phyloP scores from a whole-genome alignment of 2,797 vertebrate genomes.

The Bryconaethiops microstoma region DNA sequence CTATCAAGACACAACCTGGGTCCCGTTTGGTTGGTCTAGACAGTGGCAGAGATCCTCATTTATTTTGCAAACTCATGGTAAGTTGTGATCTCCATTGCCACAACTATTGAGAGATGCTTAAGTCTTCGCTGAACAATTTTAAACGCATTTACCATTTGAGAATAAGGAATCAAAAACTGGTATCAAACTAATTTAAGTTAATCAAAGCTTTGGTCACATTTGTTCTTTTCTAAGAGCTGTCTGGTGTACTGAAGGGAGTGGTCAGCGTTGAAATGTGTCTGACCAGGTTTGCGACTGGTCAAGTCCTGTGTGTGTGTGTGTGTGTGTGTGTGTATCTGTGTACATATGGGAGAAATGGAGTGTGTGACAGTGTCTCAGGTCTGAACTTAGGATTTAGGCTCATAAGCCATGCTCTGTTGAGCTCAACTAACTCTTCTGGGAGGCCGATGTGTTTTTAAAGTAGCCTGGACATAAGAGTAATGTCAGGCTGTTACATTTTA shows the following conservation, averaged over 20 bases:
- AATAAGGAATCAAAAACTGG: background rate
- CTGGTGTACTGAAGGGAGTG: background rate
- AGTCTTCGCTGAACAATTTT: background rate
- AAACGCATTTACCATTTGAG: background rate
- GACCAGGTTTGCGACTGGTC: background rate
- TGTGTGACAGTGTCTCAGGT: slow-evolving; percentile 12
- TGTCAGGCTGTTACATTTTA: background rate
- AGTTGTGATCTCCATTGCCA: slow-evolving; percentile 40
- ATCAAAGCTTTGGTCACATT: background rate
- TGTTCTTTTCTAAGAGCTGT: background rate
- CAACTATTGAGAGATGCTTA: background rate
- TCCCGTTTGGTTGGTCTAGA: slow-evolving; percentile 11
- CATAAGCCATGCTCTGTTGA: slow-evolving; percentile 23
- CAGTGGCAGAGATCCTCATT: slow-evolving; percentile 50
- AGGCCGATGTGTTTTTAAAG: background rate
- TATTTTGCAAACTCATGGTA: slow-evolving; percentile 57
- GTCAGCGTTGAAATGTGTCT: background rate
- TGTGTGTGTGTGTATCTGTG: slow-evolving; percentile 7
- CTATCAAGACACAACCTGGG: slow-evolving; percentile 7
- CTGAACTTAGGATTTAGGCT: background rate
- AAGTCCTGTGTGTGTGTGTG: background rate
- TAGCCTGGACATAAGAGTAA: background rate
- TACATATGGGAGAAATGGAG: slow-evolving; percentile 1
- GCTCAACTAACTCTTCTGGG: background rate
- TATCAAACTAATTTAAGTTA: too few relatives aligned